These are phyloP conservation scores for Tachina grossa DNA, from an alignment of 2,888 invertebrate species.

Conservation along the genomic window DNA sequence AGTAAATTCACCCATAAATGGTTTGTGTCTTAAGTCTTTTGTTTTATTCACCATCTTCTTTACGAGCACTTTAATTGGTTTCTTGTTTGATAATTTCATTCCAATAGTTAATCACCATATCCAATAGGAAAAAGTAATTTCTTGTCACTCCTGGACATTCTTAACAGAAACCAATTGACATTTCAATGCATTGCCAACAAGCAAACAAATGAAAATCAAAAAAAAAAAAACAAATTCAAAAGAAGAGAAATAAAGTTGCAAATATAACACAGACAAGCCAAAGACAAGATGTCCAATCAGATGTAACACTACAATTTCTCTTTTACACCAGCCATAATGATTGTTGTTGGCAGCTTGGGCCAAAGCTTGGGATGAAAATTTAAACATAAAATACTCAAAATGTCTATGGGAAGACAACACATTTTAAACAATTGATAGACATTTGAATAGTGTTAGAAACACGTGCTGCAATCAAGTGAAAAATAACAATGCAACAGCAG, in stretches of 20 bases:
- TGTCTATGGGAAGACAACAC: constrained; percentile 66
- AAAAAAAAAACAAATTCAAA: constrained; percentile 2
- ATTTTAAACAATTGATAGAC: constrained; percentile 73
- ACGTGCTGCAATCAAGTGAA: constrained; percentile 61
- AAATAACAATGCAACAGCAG: constrained; percentile 9
- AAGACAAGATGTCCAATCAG: constrained; percentile 63
- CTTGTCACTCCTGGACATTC: constrained; percentile 66
- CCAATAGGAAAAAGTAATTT: constrained; percentile 62
- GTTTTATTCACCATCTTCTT: constrained; percentile 31
- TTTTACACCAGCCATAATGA: constrained; percentile 59
- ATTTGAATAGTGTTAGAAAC: constrained; percentile 73
- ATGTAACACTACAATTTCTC: constrained; percentile 60
- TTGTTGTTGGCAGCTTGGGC: constrained; percentile 6
- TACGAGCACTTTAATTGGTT: constrained; percentile 55
- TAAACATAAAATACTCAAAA: constrained; percentile 70
- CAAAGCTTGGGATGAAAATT: constrained; percentile 38
- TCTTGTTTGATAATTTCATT: constrained; percentile 66
- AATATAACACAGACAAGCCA: constrained; percentile 19
- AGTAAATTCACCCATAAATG: background rate
- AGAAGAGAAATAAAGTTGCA: background rate
- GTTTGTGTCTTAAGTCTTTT: constrained; percentile 62
- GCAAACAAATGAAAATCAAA: constrained; percentile 35
- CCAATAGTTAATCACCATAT: constrained; percentile 70
- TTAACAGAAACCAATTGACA: constrained; percentile 70
- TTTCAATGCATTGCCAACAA: constrained; percentile 68